A percentile compares a stretch with the other conserved stretches of the same genome.
phyloP scores from a whole-genome alignment of 1,140 invertebrate genomes.

The Leptopilina clavipes region DNA sequence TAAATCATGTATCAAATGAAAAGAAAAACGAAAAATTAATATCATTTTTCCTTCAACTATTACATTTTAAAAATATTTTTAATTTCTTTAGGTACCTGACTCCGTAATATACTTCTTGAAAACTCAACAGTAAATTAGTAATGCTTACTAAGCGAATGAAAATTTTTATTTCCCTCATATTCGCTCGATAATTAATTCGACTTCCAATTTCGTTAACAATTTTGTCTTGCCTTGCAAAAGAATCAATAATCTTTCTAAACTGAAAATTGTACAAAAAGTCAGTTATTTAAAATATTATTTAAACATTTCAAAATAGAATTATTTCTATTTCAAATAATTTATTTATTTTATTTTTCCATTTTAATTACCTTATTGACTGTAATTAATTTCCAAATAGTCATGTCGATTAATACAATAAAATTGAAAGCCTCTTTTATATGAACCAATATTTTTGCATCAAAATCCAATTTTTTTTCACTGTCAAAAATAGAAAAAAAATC shows the following conservation, averaged over 20 bases:
- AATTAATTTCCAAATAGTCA: neutral
- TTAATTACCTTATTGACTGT: neutral
- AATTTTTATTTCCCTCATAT: neutral
- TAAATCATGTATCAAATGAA: neutral
- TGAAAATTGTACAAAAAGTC: too few relatives aligned
- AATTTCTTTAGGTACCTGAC: neutral
- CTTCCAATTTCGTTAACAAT: constrained; percentile 5
- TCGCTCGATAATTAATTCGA: neutral
- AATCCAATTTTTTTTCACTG: neutral
- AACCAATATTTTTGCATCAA: neutral
- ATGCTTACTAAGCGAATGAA: neutral
- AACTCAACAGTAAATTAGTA: neutral
- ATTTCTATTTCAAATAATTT: too few relatives aligned
- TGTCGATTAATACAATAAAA: neutral
- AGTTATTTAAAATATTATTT: too few relatives aligned
- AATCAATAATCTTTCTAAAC: neutral
- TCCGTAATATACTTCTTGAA: neutral
- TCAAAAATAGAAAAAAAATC: neutral
- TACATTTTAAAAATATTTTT: neutral
- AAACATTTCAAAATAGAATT: too few relatives aligned
- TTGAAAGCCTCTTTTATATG: neutral
- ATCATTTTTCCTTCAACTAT: neutral
- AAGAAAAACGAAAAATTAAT: neutral
- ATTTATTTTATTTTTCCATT: neutral
- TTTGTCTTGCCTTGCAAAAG: neutral